These are phyloP conservation scores for Stigmatopora nigra DNA, from an alignment of 2,113 vertebrate genomes.

Conservation along the genomic window DNA sequence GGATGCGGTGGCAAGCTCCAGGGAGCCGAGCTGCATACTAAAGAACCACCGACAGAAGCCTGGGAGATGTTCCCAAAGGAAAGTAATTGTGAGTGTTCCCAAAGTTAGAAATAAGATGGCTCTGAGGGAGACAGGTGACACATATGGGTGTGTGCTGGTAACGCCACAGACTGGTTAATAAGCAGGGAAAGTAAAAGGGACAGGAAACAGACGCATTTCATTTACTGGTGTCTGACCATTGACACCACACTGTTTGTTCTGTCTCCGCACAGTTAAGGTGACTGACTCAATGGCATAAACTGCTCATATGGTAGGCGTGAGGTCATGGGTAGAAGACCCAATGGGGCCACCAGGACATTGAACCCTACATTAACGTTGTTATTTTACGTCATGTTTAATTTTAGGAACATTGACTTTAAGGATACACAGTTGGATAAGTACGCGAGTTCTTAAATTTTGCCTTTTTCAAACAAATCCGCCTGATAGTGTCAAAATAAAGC, in stretches of 20 bases:
- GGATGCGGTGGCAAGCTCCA: slow-evolving; percentile 63
- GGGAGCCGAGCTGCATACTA: slow-evolving; percentile 12
- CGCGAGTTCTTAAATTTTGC: background rate
- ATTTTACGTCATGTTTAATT: slow-evolving; percentile 10
- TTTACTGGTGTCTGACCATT: slow-evolving; percentile 25
- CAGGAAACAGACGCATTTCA: slow-evolving; percentile 38
- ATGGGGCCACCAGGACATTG: slow-evolving; percentile 7
- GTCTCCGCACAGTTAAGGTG: slow-evolving; percentile 7
- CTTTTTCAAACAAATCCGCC: slow-evolving; percentile 27
- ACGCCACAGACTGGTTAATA: slow-evolving; percentile 28
- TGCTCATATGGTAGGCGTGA: slow-evolving; percentile 11
- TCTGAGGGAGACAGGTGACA: slow-evolving; percentile 8
- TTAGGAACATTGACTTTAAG: background rate
- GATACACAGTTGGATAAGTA: slow-evolving; percentile 6
- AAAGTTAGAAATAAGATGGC: background rate
- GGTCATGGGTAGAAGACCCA: slow-evolving; percentile 12
- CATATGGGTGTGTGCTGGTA: background rate
- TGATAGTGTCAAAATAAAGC: slow-evolving; percentile 34
- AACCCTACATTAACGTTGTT: slow-evolving; percentile 1
- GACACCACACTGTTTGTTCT: slow-evolving; percentile 16
- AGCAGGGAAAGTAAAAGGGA: slow-evolving; percentile 17
- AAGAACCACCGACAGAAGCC: background rate
- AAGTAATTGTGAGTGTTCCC: slow-evolving; percentile 1
- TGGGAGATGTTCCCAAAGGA: slow-evolving; percentile 11
- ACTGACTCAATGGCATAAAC: slow-evolving; percentile 15